Base-by-base conservation (phyloP, 2,888 invertebrate genomes). In the Apamea monoglypha region DNA sequence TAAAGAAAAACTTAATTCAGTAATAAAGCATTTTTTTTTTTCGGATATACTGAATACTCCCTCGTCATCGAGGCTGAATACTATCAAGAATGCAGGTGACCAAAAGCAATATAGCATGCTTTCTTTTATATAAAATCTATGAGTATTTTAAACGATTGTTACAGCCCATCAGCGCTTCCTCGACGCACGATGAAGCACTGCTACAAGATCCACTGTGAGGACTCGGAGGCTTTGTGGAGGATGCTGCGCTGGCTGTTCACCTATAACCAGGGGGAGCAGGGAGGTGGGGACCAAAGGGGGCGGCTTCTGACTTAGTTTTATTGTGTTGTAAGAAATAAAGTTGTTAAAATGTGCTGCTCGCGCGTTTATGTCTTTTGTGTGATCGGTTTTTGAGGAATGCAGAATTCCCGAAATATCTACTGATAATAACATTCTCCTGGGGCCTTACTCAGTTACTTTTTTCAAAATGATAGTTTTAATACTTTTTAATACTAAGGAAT, bases 151-250 rank as follows among this genome's bases (percentile, higher is more conserved):
- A 25, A 59, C 25, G 0, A 14, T 59, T 74, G 14, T 76, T 69
- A 0, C 61, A 89, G 89, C 32, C 64, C 83, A 25, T 66, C 78
- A 6, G 80, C 85, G 6, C 70, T 82, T 0, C 73, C 76, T 0
- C 87, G 90, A 29, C 89, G 89, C 32, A 85, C 80, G 40, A 90
- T 88, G 77, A 94, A 93, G 77, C 93, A 91, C 61, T 96, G 96
- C 88, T 92, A 94, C 92, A 94, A 94, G 81, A 90, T 96, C 75
- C 93, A 86, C 61, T 96, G 96, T 82, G 95, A 95, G 70, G 95
- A 96, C 80, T 92, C 94, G 0, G 91, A 91, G 2, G 93, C 94
- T 0, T 87, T 96, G 40, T 90, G 90, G 74, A 89, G 85, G 74
- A 90, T 93, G 40, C 91, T 96, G 50, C 91, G 89, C 1, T 96